Evolutionary conservation across 2,888 invertebrate species (phyloP), one percentile per base, ranked within the genome.

Genomic region (Onchidella celtica): DNA sequence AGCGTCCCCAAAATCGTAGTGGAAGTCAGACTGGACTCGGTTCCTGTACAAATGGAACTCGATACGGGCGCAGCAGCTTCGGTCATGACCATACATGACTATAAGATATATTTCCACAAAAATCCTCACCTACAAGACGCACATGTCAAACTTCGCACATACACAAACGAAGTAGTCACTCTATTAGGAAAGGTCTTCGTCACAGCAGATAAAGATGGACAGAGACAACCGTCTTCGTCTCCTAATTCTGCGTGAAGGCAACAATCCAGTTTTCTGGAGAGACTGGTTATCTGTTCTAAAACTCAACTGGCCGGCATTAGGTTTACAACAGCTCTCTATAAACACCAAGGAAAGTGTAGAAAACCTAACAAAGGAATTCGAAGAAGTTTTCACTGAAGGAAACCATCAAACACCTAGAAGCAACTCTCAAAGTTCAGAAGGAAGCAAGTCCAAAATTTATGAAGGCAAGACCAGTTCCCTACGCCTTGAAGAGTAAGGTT

Each of bases 401-500:
- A n/a, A n/a, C n/a, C n/a, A n/a, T n/a, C n/a, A n/a, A n/a, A n/a
- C n/a, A n/a, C n/a, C n/a, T n/a, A n/a, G n/a, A n/a, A n/a, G n/a
- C n/a, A n/a, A n/a, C n/a, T n/a, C n/a, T n/a, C n/a, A n/a, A n/a
- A n/a, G n/a, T n/a, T n/a, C n/a, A n/a, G n/a, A n/a, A n/a, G n/a
- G n/a, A n/a, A n/a, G n/a, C n/a, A n/a, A n/a, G n/a, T n/a, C n/a
- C n/a, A n/a, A n/a, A n/a, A n/a, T n/a, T n/a, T n/a, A n/a, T n/a
- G n/a, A n/a, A n/a, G n/a, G n/a, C n/a, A n/a, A n/a, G n/a, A 24
- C 4, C n/a, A 61, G 61, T 61, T 61, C 61, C 61, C 9, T 61
- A 61, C 27, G 61, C 61, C 4, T 21, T 61, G 24, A 61, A n/a
- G n/a, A n/a, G 6, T 9, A 73, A 83, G 47, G 72, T 84, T 1